Evolutionary conservation across 2,113 vertebrate genomes (phyloP).

Genomic region (Ceyx cyanopectus): DNA sequence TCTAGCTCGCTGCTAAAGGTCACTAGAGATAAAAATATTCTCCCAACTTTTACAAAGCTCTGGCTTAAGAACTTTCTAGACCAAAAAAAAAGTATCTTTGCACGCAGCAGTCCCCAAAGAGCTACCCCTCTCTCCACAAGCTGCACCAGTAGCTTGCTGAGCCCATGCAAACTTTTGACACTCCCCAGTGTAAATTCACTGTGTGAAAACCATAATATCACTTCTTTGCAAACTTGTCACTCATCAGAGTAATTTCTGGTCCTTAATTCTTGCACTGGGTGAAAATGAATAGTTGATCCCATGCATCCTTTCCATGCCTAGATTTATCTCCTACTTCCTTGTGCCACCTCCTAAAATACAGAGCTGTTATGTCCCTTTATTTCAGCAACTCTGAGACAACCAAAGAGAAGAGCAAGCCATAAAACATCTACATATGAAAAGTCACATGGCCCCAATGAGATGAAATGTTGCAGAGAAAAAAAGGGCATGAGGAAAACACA

Average conservation of each 20-base stretch:
- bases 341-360: background rate
- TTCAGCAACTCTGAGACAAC: background rate
- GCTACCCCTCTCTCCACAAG: background rate
- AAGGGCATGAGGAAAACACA: background rate
- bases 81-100: conserved; percentile 43
- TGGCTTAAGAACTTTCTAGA: background rate
- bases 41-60: background rate
- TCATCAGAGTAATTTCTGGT: background rate
- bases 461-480: background rate
- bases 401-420: background rate
- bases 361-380: accelerated
- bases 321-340: background rate
- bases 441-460: background rate
- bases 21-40: conserved; percentile 16
- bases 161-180: background rate
- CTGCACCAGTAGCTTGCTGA: background rate
- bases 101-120: background rate
- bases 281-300: background rate
- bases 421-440: background rate
- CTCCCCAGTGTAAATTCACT: background rate
- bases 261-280: background rate
- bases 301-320: background rate
- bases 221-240: background rate
- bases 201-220: background rate
- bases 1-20: background rate